Percentiles rank a stretch among this genome's conserved stretches.
Evolutionary conservation across 2,888 invertebrate genomes (phyloP).

Genomic region (Apodemia zela): DNA sequence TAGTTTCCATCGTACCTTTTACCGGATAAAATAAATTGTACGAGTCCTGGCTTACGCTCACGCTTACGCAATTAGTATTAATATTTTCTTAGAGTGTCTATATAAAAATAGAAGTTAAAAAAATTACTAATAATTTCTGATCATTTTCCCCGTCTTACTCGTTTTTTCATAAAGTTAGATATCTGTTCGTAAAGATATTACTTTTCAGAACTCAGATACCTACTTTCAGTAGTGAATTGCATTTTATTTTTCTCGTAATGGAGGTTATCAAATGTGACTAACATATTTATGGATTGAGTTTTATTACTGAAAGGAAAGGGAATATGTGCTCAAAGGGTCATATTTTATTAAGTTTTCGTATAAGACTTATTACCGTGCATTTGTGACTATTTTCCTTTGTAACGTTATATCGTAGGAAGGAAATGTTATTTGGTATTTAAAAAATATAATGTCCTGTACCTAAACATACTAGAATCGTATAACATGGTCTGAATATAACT

Average conservation of each 20-base stretch:
- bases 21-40: too few species aligned
- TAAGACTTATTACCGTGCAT: constrained; percentile 18
- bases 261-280: constrained; percentile 33
- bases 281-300: constrained; percentile 35
- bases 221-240: constrained; percentile 16
- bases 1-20: too few species aligned
- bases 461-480: too few species aligned
- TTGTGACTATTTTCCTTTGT: background rate
- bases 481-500: too few species aligned
- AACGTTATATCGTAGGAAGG: background rate
- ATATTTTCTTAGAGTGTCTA: too few species aligned
- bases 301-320: constrained; percentile 33
- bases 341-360: constrained; percentile 33
- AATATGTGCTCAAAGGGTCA: constrained; percentile 32
- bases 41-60: too few species aligned
- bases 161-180: too few species aligned
- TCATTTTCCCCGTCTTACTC: too few species aligned
- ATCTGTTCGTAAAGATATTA: background rate
- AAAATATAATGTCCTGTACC: background rate
- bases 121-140: too few species aligned
- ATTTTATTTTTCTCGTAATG: constrained; percentile 23
- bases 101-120: too few species aligned
- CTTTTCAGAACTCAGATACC: constrained; percentile 2
- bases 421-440: constrained; percentile 5
- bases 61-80: too few species aligned